Conservation (phyloP, 2,888 invertebrate genomes). For the Drosophila nr. medialis region DNA sequence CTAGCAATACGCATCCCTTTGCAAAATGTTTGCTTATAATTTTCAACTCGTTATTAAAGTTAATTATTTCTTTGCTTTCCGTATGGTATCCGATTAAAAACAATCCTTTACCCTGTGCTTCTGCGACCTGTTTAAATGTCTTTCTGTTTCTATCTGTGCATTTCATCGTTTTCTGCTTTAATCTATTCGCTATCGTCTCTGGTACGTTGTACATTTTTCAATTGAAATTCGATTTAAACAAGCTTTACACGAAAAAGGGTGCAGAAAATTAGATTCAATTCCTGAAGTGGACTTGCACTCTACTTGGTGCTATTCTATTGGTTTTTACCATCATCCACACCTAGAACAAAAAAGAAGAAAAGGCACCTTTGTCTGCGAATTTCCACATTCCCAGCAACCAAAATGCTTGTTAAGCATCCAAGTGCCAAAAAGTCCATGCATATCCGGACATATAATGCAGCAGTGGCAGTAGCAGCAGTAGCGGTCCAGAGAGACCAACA, state of each 20-base stretch:
- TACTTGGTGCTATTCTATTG: neutral
- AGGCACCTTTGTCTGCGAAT: conserved; percentile 26
- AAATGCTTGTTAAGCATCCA: conserved; percentile 48
- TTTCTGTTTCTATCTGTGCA: neutral
- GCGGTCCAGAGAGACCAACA: conserved; percentile 30
- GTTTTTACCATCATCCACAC: conserved; percentile 20
- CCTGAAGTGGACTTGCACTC: conserved; percentile 21
- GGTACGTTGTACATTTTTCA: neutral
- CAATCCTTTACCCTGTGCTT: neutral
- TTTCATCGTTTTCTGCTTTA: neutral
- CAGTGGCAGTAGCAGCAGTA: neutral
- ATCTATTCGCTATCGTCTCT: neutral
- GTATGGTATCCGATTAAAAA: neutral
- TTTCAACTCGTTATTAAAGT: neutral
- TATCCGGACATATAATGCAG: conserved; percentile 31
- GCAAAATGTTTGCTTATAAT: neutral
- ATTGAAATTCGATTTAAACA: conserved; percentile 14
- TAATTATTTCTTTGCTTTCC: neutral
- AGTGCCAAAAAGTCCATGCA: conserved; percentile 55
- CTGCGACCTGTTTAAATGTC: neutral
- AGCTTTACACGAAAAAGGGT: conserved; percentile 1
- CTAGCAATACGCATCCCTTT: neutral
- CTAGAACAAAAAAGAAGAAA: neutral
- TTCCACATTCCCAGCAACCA: conserved; percentile 25
- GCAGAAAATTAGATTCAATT: conserved; percentile 17